Evolutionary conservation across 2,113 vertebrate species (phyloP).

Genomic region (Hystrix cristata): DNA sequence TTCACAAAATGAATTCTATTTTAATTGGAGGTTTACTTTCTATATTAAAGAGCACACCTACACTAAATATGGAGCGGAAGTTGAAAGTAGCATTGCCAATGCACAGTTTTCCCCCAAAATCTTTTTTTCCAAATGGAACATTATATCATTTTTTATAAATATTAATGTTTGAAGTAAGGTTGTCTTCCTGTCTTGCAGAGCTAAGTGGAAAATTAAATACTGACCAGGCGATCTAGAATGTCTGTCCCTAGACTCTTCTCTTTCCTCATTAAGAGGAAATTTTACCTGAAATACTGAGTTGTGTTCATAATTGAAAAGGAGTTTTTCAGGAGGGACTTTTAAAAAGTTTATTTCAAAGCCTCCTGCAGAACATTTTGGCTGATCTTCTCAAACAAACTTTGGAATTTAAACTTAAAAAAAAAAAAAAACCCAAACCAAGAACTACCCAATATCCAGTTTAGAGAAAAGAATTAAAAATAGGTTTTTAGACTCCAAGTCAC

Average conservation of each 20-base stretch:
- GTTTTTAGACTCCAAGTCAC: not conserved
- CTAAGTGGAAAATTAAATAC: slow-evolving; percentile 76
- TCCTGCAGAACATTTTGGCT: slow-evolving; percentile 31
- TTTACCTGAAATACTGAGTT: slow-evolving; percentile 64
- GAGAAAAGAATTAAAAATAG: slow-evolving; percentile 18
- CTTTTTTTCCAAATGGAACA: slow-evolving; percentile 33
- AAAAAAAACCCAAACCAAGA: not conserved
- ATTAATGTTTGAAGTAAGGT: slow-evolving; percentile 49
- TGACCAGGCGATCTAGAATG: slow-evolving; percentile 42
- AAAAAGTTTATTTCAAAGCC: slow-evolving; percentile 1
- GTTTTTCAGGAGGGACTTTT: slow-evolving; percentile 65
- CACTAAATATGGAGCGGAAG: not conserved
- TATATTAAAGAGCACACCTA: not conserved
- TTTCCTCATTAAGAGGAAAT: slow-evolving; percentile 65
- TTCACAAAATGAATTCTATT: slow-evolving; percentile 69
- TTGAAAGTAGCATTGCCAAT: not conserved
- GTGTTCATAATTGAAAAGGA: slow-evolving; percentile 66
- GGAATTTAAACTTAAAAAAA: slow-evolving; percentile 26
- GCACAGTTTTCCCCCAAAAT: not conserved
- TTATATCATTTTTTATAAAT: slow-evolving; percentile 64
- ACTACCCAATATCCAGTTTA: not conserved
- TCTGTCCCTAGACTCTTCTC: slow-evolving; percentile 53
- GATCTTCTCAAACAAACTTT: slow-evolving; percentile 4
- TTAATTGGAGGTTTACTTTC: slow-evolving; percentile 58
- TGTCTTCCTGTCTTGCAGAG: slow-evolving; percentile 61